Base-by-base conservation (phyloP, 2,888 invertebrate species). In the Plemyria rubiginata region DNA sequence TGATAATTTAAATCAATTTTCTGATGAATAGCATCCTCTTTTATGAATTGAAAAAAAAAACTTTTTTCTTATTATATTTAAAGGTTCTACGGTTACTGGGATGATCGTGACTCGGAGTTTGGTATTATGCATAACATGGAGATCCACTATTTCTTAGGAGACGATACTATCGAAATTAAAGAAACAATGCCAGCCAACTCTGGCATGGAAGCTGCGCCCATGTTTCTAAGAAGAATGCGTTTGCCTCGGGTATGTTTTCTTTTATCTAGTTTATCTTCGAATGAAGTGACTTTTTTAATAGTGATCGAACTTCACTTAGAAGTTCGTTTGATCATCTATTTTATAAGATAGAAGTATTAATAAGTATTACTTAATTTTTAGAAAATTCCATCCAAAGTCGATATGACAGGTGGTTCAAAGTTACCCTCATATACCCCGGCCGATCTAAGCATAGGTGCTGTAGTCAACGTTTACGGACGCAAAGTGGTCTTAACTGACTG, bases 31-130 rank as follows among this genome's bases (percentile, higher is more conserved):
- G n/a, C 36, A 9, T 2, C 11, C 11, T 38, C 11, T 11, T 38
- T 38, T 11, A 38, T 38, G 36, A 32, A 32, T 32, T 32, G 36
- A 8, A 0, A 9, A 7, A 1, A 38, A 9, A 38, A 22, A 22
- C 22, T 22, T 22, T 41, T 29, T 43, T 54, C 4, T 29, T 15
- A 15, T 43, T 55, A 11, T 45, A 41, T 16, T 54, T 45, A 13
- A 40, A 95, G 96, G 72, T 98, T 98, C 84, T 95, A 94, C 76
- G 98, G 96, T 13, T 97, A 96, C 80, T 98, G 98, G 98, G 97
- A 98, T 79, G 98, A 98, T 80, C 94, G 96, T 0, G 94, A 95
- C 11, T 95, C 94, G 0, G 94, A 96, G 78, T 95, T 95, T 78
- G 98, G 98, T 0, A 95, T 95, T 61, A 85, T 97, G 28, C 96